Percentiles rank a stretch among this genome's conserved stretches.
These are phyloP conservation scores for Formica aserva DNA, from an alignment of 2,888 invertebrate species.

Conservation along the genomic window DNA sequence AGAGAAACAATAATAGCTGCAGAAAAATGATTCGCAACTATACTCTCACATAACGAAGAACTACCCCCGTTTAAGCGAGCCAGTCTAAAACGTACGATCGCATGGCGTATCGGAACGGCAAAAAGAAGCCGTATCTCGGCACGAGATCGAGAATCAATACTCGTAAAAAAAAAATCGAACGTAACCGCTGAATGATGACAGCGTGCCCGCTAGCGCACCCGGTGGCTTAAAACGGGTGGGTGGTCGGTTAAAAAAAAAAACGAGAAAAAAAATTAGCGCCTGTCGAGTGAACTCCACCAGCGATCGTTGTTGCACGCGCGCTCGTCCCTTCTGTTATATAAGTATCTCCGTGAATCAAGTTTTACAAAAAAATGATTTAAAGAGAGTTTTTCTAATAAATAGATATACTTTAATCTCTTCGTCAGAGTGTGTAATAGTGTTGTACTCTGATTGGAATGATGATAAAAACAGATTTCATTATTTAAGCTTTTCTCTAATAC, in stretches of 20 bases:
- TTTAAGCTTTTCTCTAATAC: background rate
- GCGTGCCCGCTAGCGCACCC: constrained; percentile 42
- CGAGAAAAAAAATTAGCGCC: constrained; percentile 28
- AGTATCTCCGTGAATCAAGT: constrained; percentile 17
- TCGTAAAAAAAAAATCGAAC: constrained; percentile 61
- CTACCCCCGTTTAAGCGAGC: constrained; percentile 58
- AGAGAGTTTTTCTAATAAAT: background rate
- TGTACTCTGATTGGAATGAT: background rate
- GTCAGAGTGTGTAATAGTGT: background rate
- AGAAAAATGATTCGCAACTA: constrained; percentile 63
- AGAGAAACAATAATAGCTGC: constrained; percentile 55
- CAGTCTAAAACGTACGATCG: constrained; percentile 58
- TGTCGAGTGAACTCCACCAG: constrained; percentile 38
- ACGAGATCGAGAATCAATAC: constrained; percentile 53
- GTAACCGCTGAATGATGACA: constrained; percentile 32
- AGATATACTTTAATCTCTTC: background rate
- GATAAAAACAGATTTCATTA: background rate
- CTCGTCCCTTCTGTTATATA: constrained; percentile 7
- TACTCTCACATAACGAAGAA: constrained; percentile 47
- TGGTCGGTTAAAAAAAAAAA: constrained; percentile 7
- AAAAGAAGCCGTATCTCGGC: constrained; percentile 41
- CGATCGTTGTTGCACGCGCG: constrained; percentile 43
- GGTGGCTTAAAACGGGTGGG: constrained; percentile 41
- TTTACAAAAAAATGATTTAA: background rate
- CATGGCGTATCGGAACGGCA: constrained; percentile 12